Percentiles rank a stretch among this genome's conserved stretches.
phyloP scores from a whole-genome alignment of 2,888 invertebrate genomes.

The Acleris literana region DNA sequence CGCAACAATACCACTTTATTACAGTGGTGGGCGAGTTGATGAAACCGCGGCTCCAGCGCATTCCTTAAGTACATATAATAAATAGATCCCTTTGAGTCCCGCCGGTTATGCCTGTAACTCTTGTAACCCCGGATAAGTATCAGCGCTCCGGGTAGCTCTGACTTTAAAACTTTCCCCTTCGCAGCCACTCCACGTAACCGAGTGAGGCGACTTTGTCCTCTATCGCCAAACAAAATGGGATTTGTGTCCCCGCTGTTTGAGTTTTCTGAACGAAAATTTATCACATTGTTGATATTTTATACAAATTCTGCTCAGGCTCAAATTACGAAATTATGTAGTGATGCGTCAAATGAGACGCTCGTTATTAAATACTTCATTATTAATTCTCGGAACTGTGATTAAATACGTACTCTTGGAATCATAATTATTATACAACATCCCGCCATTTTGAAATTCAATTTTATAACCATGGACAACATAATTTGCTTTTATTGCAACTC shows the following conservation, averaged over 20 bases:
- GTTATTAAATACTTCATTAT: background rate
- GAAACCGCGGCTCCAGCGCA: conserved; percentile 15
- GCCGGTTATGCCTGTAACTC: conserved; percentile 41
- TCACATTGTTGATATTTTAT: conserved; percentile 23
- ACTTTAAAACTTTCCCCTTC: conserved; percentile 41
- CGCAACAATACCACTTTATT: conserved; percentile 10
- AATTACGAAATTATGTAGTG: conserved; percentile 16
- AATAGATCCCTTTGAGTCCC: conserved; percentile 37
- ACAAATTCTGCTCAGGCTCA: conserved; percentile 6
- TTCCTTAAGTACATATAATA: background rate
- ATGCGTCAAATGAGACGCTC: conserved; percentile 6
- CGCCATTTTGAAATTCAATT: too few species aligned
- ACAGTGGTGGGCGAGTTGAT: conserved; percentile 12
- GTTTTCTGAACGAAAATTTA: conserved; percentile 25
- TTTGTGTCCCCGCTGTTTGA: conserved; percentile 34
- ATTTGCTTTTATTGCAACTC: too few species aligned
- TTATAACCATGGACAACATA: too few species aligned
- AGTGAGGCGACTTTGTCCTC: conserved; percentile 30
- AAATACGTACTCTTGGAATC: too few species aligned
- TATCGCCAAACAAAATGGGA: conserved; percentile 40
- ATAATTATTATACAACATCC: too few species aligned
- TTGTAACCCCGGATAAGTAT: conserved; percentile 35
- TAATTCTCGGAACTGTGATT: too few species aligned
- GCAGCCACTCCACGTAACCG: conserved; percentile 32
- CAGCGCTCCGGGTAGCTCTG: conserved; percentile 11